Percentiles rank a stretch among this genome's conserved stretches.
phyloP scores from a whole-genome alignment of 2,113 vertebrate genomes.

The Aramus guarauna region DNA sequence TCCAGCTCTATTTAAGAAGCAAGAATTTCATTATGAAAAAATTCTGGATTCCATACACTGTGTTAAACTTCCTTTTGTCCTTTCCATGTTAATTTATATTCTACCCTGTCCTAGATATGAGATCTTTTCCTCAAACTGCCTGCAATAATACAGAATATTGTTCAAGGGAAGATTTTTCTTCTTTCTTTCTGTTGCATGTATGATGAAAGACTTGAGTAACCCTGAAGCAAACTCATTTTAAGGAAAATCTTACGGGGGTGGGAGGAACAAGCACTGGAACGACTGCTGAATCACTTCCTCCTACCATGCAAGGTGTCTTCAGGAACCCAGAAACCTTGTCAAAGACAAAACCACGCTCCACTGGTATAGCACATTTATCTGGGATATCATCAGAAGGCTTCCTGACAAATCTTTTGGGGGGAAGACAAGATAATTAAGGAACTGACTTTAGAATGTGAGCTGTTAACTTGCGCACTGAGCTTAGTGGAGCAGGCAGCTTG shows the following conservation, averaged over 20 bases:
- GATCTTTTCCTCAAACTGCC: neutral
- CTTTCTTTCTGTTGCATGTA: neutral
- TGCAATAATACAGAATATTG: conserved; percentile 30
- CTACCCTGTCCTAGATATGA: neutral
- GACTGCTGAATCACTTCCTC: neutral
- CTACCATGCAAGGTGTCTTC: neutral
- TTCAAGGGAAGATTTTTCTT: neutral
- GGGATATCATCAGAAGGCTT: neutral
- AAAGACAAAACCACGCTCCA: neutral
- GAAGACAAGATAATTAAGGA: conserved; percentile 54
- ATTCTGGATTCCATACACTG: neutral
- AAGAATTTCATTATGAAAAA: neutral
- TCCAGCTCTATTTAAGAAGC: neutral
- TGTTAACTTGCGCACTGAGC: neutral
- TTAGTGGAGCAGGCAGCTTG: conserved; percentile 18
- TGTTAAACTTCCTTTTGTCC: neutral
- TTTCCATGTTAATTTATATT: conserved; percentile 21
- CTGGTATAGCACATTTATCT: neutral
- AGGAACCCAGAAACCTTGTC: neutral
- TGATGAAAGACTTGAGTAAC: neutral
- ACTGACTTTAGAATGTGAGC: conserved; percentile 1
- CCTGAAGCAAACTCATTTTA: conserved; percentile 20
- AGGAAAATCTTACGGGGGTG: neutral
- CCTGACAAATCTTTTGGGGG: neutral
- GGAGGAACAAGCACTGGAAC: neutral